phyloP scores from a whole-genome alignment of 2,113 vertebrate genomes.

The Channa maculata region DNA sequence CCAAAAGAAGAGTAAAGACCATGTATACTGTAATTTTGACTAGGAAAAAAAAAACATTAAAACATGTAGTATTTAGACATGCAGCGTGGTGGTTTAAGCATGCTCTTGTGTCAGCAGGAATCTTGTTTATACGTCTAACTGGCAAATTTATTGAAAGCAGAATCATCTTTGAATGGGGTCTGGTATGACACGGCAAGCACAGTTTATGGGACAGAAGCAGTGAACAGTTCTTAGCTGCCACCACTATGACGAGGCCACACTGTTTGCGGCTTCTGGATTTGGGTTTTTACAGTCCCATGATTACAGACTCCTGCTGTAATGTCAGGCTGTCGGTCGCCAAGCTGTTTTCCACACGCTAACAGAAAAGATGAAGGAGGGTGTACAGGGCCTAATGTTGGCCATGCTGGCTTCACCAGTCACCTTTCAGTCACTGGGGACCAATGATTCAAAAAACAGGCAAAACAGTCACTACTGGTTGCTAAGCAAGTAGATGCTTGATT shows the following conservation, averaged over 20 bases:
- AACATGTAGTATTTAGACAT: constrained; percentile 6
- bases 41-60: constrained; percentile 22
- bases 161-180: constrained; percentile 71
- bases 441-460: constrained; percentile 71
- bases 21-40: constrained; percentile 6
- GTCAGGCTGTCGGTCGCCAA: constrained; percentile 80
- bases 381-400: constrained; percentile 66
- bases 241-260: constrained; percentile 80
- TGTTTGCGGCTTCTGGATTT: constrained; percentile 83
- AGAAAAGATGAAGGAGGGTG: constrained; percentile 73
- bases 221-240: constrained; percentile 74
- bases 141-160: constrained; percentile 71
- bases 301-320: constrained; percentile 84
- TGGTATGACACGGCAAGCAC: constrained; percentile 68
- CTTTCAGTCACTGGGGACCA: constrained; percentile 70
- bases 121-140: constrained; percentile 43
- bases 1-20: background rate
- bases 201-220: constrained; percentile 75
- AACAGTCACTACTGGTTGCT: constrained; percentile 66
- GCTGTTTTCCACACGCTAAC: constrained; percentile 80
- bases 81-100: constrained; percentile 23
- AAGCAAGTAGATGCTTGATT: constrained; percentile 69
- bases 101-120: constrained; percentile 44
- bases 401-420: constrained; percentile 68
- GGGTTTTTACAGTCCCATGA: constrained; percentile 84